Evolutionary conservation across 2,113 vertebrate species (phyloP).

Genomic region (Oncorhynchus masou): DNA sequence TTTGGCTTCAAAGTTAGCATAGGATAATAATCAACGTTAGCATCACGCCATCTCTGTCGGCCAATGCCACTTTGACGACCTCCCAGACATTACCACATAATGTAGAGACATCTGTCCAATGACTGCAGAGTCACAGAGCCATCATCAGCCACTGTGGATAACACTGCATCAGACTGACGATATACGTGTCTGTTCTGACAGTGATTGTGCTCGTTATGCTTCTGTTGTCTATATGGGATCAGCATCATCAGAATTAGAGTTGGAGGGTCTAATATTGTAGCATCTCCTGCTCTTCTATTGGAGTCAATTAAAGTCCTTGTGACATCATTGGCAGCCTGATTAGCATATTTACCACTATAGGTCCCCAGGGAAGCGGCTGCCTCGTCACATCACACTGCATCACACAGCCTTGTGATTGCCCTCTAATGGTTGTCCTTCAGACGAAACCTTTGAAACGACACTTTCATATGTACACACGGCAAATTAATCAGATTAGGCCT

Average conservation of each 20-base stretch:
- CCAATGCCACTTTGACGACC: neutral
- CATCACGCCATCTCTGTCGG: neutral
- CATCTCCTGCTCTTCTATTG: constrained; percentile 41
- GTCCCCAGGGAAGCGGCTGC: constrained; percentile 15
- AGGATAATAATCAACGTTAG: too few species aligned
- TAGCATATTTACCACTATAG: constrained; percentile 48
- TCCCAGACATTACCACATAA: neutral
- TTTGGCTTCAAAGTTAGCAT: neutral
- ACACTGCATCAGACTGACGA: neutral
- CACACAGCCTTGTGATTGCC: constrained; percentile 31
- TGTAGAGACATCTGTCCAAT: neutral
- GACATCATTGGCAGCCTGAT: constrained; percentile 22
- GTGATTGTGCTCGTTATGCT: too few species aligned
- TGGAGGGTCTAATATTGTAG: neutral
- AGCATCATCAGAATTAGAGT: neutral
- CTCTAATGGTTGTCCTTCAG: constrained; percentile 51
- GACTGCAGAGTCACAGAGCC: too few species aligned
- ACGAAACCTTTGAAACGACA: constrained; percentile 7
- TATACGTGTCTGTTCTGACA: neutral
- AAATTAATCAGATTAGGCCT: constrained; percentile 20
- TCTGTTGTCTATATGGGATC: neutral
- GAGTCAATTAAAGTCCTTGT: constrained; percentile 46
- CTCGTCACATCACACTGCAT: constrained; percentile 27
- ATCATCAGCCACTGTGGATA: neutral
- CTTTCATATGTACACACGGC: neutral